phyloP scores from a whole-genome alignment of 2,888 invertebrate species.

The Bursaphelenchus okinawaensis region DNA sequence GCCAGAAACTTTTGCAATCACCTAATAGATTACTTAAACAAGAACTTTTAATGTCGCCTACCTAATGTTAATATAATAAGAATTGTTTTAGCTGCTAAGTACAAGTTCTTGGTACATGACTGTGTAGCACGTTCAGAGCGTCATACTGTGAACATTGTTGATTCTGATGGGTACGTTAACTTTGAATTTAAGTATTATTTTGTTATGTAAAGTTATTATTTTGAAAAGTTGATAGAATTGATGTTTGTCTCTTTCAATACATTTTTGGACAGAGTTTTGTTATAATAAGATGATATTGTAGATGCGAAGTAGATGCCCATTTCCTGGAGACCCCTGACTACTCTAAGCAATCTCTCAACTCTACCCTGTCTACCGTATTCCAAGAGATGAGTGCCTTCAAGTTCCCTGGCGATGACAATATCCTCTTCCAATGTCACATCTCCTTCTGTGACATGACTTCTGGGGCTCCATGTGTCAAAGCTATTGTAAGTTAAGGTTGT shows the following conservation, averaged over 20 bases:
- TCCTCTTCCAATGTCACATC: slow-evolving; percentile 49
- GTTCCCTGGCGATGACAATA: slow-evolving; percentile 50
- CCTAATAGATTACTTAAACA: too few species aligned
- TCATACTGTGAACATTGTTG: slow-evolving; percentile 30
- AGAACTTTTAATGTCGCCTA: too few species aligned
- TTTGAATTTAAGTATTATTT: not conserved
- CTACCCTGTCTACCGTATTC: slow-evolving; percentile 15
- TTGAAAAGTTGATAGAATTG: too few species aligned
- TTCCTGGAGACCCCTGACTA: slow-evolving; percentile 54
- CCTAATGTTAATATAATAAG: not conserved
- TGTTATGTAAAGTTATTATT: slow-evolving; percentile 29
- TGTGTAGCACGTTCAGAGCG: slow-evolving; percentile 47
- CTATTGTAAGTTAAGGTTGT: slow-evolving; percentile 28
- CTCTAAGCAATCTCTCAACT: slow-evolving; percentile 64
- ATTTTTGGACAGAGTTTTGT: not conserved
- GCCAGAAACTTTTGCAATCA: too few species aligned
- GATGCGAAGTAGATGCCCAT: slow-evolving; percentile 50
- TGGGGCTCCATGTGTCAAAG: slow-evolving; percentile 28
- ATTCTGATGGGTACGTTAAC: not conserved
- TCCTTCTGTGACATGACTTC: slow-evolving; percentile 51
- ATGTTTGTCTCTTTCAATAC: not conserved
- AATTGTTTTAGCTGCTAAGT: slow-evolving; percentile 41
- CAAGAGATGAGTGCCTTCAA: slow-evolving; percentile 54
- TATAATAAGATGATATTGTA: slow-evolving; percentile 19
- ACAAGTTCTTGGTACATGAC: slow-evolving; percentile 52